Evolutionary conservation across 1,140 invertebrate genomes (phyloP), one percentile per base, ranked within the genome.

Genomic region (Chelonus insularis): DNA sequence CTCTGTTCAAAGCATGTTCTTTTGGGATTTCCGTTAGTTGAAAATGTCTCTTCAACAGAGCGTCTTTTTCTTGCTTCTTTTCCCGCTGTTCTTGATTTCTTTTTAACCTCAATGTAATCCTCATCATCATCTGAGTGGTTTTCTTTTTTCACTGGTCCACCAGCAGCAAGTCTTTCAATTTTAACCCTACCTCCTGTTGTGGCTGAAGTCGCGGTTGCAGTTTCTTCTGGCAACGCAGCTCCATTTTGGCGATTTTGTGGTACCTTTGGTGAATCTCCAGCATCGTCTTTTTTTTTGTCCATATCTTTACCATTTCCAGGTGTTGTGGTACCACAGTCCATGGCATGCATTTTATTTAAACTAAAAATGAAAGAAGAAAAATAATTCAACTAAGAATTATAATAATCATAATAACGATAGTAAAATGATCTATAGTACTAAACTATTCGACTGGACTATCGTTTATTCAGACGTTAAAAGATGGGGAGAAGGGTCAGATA

Each of bases 281-380:
- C 72, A n/a, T 77, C 73, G 20, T 72, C 65, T n/a, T 74, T 67
- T 18, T 72, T 72, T 0, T 70, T 60, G 60, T 79, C 77, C 7
- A 63, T 73, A 9, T 14, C 37, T 29, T 68, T 68, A 1, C 68
- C 70, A 37, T 68, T 72, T 23, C 64, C 52, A 12, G 41, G 39
- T 45, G 50, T 61, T 29, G 59, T 45, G 25, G 59, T 57, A 8
- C 60, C 67, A 37, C 71, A 75, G 50, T 82, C 81, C 72, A 76
- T 80, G 23, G 75, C 74, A 54, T 80, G 79, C 78, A 81, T 81
- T 52, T 73, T 81, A 72, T 80, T 80, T 57, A 79, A 68, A 36
- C 77, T 79, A n/a, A n/a, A n/a, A n/a, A 63, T 29, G 66, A 73
- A 65, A 59, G 57, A 65, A 37, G 50, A 65, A 32, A 34, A 25